phyloP scores from a whole-genome alignment of 2,113 vertebrate species.

The Thunnus maccoyii region DNA sequence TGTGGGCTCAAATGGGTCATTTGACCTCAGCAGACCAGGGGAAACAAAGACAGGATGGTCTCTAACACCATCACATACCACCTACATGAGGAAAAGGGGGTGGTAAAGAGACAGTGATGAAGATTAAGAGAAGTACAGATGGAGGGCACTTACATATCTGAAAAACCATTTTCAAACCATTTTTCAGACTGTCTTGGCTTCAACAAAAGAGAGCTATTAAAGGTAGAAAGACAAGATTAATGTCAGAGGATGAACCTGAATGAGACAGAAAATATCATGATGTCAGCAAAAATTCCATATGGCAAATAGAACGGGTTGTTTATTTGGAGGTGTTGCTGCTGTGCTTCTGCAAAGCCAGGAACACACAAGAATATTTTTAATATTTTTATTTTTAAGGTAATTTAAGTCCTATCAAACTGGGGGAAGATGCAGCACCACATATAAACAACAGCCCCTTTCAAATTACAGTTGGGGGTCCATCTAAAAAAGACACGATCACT shows the following conservation, averaged over 20 bases:
- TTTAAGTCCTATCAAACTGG: conserved; percentile 9
- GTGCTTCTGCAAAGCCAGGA: conserved; percentile 5
- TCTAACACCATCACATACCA: conserved; percentile 40
- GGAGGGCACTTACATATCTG: conserved; percentile 27
- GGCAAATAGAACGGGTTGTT: conserved; percentile 19
- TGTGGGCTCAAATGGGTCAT: conserved; percentile 42
- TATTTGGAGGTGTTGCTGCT: conserved; percentile 15
- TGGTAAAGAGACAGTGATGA: conserved; percentile 6
- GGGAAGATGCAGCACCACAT: not conserved
- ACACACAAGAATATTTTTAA: conserved; percentile 5
- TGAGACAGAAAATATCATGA: conserved; percentile 11
- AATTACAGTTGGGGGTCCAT: not conserved
- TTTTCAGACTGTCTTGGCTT: not conserved
- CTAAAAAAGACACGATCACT: not conserved
- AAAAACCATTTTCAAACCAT: conserved; percentile 43
- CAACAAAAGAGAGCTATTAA: not conserved
- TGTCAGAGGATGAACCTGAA: not conserved
- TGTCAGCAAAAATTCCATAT: conserved; percentile 31
- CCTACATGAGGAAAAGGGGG: conserved; percentile 51
- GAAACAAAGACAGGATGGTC: conserved; percentile 42
- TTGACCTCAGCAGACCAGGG: conserved; percentile 57
- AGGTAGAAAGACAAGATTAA: not conserved
- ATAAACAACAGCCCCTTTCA: not conserved
- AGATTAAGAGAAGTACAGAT: conserved; percentile 52
- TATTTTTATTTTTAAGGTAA: too few relatives aligned